Percentiles rank a stretch among this genome's conserved stretches.
Evolutionary conservation across 2,888 invertebrate species (phyloP).

Genomic region (Venusia cambrica): DNA sequence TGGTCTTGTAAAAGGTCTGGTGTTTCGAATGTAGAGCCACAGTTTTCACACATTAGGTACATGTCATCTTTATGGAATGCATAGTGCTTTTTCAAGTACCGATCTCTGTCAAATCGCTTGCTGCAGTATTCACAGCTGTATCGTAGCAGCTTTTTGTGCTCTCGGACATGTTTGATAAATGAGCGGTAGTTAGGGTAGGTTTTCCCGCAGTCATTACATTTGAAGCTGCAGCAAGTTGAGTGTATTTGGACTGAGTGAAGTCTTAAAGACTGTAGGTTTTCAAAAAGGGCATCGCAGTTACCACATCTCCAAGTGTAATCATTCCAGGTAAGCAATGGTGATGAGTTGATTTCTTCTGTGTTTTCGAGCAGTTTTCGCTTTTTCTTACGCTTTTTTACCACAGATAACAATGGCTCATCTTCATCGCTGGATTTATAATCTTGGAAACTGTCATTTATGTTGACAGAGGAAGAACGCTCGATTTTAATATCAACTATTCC

Average conservation of each 20-base stretch:
- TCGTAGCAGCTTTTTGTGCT: slow-evolving; percentile 55
- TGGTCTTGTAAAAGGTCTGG: slow-evolving; percentile 59
- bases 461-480: slow-evolving; percentile 45
- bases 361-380: slow-evolving; percentile 32
- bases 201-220: slow-evolving; percentile 63
- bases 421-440: slow-evolving; percentile 51
- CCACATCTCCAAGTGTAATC: slow-evolving; percentile 65
- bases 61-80: slow-evolving; percentile 21
- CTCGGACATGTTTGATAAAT: slow-evolving; percentile 58
- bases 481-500: slow-evolving; percentile 37
- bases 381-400: slow-evolving; percentile 42
- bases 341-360: slow-evolving; percentile 26
- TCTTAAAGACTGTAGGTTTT: slow-evolving; percentile 56
- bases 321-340: slow-evolving; percentile 52
- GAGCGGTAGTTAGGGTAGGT: slow-evolving; percentile 42
- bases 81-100: slow-evolving; percentile 51
- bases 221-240: slow-evolving; percentile 57
- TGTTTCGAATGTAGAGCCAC: slow-evolving; percentile 55
- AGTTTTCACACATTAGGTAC: slow-evolving; percentile 48
- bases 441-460: slow-evolving; percentile 34
- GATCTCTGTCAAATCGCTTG: slow-evolving; percentile 44
- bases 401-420: slow-evolving; percentile 52
- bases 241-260: slow-evolving; percentile 68
- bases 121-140: slow-evolving; percentile 69
- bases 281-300: slow-evolving; percentile 63